Evolutionary conservation across 1,140 invertebrate species (phyloP), one percentile per base, ranked within the genome.

Genomic region (Bombus impatiens): DNA sequence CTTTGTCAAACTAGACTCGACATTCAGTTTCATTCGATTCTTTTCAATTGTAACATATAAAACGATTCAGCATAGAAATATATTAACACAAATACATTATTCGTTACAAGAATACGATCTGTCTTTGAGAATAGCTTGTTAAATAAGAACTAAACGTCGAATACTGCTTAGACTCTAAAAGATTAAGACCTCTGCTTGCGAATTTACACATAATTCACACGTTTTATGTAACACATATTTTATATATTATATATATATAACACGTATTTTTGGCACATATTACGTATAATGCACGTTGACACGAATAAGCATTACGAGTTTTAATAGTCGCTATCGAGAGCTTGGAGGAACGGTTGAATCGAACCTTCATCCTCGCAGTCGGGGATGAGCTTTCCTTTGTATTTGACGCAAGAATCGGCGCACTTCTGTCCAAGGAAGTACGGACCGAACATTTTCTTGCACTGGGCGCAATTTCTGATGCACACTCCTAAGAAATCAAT

Each of bases 381-480:
- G 0, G 97, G 97, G 71, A 98, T 97, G 67, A 97, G 96, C 93
- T 97, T 97, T 78, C 97, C 97, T 91, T 97, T 97, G 93, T 97
- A 97, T 92, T 97, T 97, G 68, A 98, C 95, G 92, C 98, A 98
- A 82, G 96, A 96, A 89, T 98, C 97, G 0, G 97, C 98, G 92
- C 98, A 98, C 0, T 97, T 96, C 76, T 97, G 96, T 0, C 97
- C 98, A 89, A 98, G 97, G 93, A 98, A 98, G 95, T 97, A 98
- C 0, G 96, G 96, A 0, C 97, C 98, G 87, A 97, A 97, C 96
- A 98, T 98, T 92, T 97, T 98, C 93, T 98, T 98, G 94, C 98
- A 98, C 92, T 98, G 98, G 0, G 97, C 97, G 92, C 98, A 98
- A 94, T 98, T 98, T 88, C 97, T 96, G 67, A 98, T 97, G 93